These are phyloP conservation scores for Nestor notabilis DNA, from an alignment of 2,113 vertebrate species.

Conservation along the genomic window DNA sequence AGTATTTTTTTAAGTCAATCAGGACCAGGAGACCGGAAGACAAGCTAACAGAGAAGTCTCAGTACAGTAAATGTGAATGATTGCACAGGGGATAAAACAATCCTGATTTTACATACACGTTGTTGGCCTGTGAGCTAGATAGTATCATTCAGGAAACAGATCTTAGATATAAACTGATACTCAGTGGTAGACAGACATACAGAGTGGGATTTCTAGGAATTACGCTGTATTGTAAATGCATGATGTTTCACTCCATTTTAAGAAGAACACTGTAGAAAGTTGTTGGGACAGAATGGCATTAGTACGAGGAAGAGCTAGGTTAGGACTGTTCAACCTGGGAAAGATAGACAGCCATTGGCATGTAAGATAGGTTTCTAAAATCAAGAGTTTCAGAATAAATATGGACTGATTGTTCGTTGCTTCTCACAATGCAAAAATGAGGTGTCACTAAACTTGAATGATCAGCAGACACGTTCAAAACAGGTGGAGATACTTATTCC, in stretches of 20 bases:
- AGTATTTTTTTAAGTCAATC: neutral
- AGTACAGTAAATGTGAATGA: neutral
- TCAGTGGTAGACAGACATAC: neutral
- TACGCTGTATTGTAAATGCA: neutral
- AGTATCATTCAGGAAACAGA: neutral
- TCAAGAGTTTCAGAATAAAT: neutral
- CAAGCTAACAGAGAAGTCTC: fast-evolving
- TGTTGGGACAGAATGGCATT: neutral
- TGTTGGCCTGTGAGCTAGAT: neutral
- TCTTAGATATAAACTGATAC: neutral
- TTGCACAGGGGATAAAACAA: neutral
- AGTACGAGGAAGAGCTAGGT: neutral
- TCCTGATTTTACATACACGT: neutral
- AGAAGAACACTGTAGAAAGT: neutral
- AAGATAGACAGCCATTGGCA: neutral
- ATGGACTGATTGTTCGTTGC: neutral
- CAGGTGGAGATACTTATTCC: neutral
- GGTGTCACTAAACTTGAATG: neutral
- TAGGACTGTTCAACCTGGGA: neutral
- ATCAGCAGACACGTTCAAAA: neutral
- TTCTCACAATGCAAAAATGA: neutral
- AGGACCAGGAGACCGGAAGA: neutral
- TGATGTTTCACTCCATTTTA: neutral
- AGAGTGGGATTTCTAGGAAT: neutral
- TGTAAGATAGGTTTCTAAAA: neutral